These are phyloP conservation scores for Peromyscus californicus DNA, from an alignment of 2,113 vertebrate genomes.

Conservation along the genomic window DNA sequence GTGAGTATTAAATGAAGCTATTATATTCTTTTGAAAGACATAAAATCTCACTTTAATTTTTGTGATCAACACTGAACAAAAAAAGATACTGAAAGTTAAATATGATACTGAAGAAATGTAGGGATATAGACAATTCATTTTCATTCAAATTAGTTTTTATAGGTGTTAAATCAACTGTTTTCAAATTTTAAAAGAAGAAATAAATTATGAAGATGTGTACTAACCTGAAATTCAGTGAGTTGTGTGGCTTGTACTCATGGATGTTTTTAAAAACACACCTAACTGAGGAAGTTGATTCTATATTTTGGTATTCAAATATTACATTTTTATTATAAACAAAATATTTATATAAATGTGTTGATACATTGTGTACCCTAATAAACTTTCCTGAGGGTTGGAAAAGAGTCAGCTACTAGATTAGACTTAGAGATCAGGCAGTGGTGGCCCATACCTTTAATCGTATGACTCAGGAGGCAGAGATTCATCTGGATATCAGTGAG, in stretches of 20 bases:
- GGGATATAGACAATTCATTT: background rate
- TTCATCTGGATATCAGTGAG: too few relatives aligned
- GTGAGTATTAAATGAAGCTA: conserved; percentile 20
- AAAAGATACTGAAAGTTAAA: background rate
- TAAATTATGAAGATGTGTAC: background rate
- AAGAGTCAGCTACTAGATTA: too few relatives aligned
- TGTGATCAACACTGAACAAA: background rate
- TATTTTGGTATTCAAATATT: conserved; percentile 29
- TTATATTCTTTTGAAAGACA: background rate
- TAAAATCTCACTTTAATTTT: background rate
- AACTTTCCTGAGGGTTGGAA: too few relatives aligned
- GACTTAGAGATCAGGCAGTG: too few relatives aligned
- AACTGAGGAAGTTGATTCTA: conserved; percentile 13
- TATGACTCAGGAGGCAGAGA: too few relatives aligned
- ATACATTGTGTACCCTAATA: too few relatives aligned
- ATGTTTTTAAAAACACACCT: background rate
- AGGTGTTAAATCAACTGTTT: background rate
- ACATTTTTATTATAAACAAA: conserved; percentile 6
- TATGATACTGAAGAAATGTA: background rate
- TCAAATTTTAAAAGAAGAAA: conserved; percentile 2
- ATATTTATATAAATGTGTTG: conserved; percentile 7
- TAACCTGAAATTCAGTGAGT: background rate
- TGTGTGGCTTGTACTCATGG: background rate
- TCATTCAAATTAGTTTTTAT: background rate
- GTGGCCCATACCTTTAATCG: too few relatives aligned